phyloP scores from a whole-genome alignment of 2,888 invertebrate species.

The Aphodius granarius region DNA sequence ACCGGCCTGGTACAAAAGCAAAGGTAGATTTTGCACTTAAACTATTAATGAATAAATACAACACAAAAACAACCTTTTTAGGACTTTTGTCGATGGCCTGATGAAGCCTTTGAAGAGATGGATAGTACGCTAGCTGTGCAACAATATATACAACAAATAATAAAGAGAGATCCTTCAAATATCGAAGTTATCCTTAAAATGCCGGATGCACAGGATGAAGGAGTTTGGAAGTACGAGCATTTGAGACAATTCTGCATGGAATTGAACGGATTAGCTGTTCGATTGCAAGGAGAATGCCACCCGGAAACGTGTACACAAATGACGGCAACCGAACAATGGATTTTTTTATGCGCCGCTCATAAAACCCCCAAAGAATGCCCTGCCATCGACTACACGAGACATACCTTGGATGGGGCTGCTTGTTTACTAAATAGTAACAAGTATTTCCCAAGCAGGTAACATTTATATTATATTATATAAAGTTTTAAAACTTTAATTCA shows the following conservation, averaged over 20 bases:
- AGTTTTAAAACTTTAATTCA: not conserved
- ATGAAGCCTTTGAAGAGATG: constrained; percentile 99
- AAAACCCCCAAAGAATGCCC: constrained; percentile 99
- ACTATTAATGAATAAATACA: not conserved
- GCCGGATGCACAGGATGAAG: constrained; percentile 97
- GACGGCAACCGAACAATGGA: constrained; percentile 99
- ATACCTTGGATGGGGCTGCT: constrained; percentile 98
- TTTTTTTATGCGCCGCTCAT: constrained; percentile 98
- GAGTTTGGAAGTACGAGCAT: constrained; percentile 99
- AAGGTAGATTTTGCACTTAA: constrained; percentile 61
- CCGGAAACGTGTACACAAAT: constrained; percentile 98
- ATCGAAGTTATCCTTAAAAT: constrained; percentile 93
- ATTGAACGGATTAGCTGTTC: constrained; percentile 96
- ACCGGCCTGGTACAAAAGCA: constrained; percentile 89
- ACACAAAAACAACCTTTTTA: constrained; percentile 47
- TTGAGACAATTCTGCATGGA: constrained; percentile 99
- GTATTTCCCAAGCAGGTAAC: constrained; percentile 97
- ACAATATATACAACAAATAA: constrained; percentile 98
- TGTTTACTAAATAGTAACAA: constrained; percentile 98
- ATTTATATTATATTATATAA: not conserved
- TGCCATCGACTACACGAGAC: constrained; percentile 98
- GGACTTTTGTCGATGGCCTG: constrained; percentile 98
- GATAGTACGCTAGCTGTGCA: constrained; percentile 98
- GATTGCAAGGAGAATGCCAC: constrained; percentile 93
- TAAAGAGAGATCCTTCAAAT: constrained; percentile 88